A percentile compares a stretch with the other conserved stretches of the same genome.
phyloP scores from a whole-genome alignment of 2,113 vertebrate species.

The Eptesicus fuscus region DNA sequence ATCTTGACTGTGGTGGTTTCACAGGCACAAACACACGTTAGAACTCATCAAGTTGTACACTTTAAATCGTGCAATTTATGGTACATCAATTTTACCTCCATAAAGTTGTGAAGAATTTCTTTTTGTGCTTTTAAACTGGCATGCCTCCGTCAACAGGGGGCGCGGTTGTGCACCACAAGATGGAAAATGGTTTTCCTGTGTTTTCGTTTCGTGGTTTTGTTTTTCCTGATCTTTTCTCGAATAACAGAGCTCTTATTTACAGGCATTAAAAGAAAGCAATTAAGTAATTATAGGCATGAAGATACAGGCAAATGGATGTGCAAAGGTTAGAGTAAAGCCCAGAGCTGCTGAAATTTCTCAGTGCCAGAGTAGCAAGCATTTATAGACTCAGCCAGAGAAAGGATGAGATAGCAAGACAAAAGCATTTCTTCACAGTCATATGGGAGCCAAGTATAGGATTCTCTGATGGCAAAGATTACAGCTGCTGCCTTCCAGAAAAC shows the following conservation, averaged over 20 bases:
- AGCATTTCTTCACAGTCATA: neutral
- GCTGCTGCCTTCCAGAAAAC: neutral
- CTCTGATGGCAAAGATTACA: neutral
- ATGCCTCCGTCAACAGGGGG: constrained; percentile 32
- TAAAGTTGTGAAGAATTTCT: neutral
- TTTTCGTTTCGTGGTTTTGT: constrained; percentile 1
- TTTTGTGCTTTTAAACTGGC: neutral
- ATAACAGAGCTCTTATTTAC: constrained; percentile 25
- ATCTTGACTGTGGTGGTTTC: neutral
- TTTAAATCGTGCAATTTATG: neutral
- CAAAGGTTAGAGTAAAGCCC: neutral
- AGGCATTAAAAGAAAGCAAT: constrained; percentile 20
- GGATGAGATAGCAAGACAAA: neutral
- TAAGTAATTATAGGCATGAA: constrained; percentile 16
- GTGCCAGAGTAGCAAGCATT: neutral
- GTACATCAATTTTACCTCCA: neutral
- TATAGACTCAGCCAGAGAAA: neutral
- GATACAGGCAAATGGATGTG: neutral
- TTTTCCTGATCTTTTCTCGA: constrained; percentile 14
- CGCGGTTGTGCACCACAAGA: neutral
- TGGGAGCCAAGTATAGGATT: neutral
- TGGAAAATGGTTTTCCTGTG: neutral
- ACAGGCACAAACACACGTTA: neutral
- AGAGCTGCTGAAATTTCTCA: neutral
- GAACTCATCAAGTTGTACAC: neutral